Conservation (phyloP, 2,113 vertebrate genomes). For the Coryphaenoides rupestris region DNA sequence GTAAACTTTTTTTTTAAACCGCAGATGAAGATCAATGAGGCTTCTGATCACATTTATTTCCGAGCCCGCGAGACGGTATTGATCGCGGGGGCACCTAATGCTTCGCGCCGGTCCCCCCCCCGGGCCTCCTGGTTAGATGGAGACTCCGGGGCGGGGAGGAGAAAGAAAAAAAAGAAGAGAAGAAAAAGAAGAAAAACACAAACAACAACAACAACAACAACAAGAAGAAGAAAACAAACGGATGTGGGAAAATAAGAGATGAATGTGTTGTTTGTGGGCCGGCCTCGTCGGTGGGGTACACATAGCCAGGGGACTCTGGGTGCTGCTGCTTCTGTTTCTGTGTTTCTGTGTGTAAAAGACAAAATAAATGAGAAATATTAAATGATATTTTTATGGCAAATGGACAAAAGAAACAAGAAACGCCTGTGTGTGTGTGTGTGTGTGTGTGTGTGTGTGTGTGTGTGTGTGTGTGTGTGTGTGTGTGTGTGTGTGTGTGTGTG, state of each 20-base stretch:
- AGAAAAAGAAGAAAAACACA: conserved; percentile 17
- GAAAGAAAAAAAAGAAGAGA: conserved; percentile 11
- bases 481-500: neutral
- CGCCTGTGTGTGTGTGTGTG: neutral
- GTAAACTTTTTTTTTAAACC: conserved; percentile 65
- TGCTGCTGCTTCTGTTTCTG: conserved; percentile 16
- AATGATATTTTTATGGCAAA: neutral
- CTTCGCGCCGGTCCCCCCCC: conserved; percentile 56
- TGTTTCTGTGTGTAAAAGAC: conserved; percentile 5
- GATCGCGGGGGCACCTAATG: conserved; percentile 64
- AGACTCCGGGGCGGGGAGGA: conserved; percentile 27
- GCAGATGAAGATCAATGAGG: conserved; percentile 71
- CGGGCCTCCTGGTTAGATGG: conserved; percentile 48
- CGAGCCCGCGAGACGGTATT: conserved; percentile 70
- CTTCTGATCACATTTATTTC: conserved; percentile 70
- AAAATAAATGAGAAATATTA: neutral
- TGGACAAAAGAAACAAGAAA: neutral
- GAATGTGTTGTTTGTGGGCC: too few species aligned
- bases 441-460: neutral
- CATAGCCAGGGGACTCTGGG: conserved; percentile 30
- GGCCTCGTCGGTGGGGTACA: conserved; percentile 32
- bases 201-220: too few species aligned
- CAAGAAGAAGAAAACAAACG: too few species aligned
- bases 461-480: neutral
- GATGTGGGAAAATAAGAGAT: too few species aligned